Percentiles rank a stretch among this genome's conserved stretches.
Conservation (phyloP, 2,888 invertebrate species). For the Microctonus hyperodae region DNA sequence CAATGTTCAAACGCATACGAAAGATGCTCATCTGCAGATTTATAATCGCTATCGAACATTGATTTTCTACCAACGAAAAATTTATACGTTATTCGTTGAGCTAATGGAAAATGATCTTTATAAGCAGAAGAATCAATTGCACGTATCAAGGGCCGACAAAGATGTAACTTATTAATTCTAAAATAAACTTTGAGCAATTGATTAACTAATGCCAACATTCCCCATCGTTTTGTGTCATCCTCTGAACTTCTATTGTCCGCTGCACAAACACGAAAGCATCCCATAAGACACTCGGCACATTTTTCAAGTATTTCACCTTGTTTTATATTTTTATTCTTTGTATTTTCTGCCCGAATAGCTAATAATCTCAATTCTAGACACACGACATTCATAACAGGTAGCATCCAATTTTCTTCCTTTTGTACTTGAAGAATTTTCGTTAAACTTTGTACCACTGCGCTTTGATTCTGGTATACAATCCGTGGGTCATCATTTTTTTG, state of each 20-base stretch:
- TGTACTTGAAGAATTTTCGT: slow-evolving; percentile 84
- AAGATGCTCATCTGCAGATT: slow-evolving; percentile 89
- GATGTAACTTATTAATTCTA: slow-evolving; percentile 86
- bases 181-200: slow-evolving; percentile 98
- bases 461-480: slow-evolving; percentile 80
- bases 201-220: slow-evolving; percentile 95
- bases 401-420: slow-evolving; percentile 96
- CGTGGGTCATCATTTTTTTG: slow-evolving; percentile 64
- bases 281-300: slow-evolving; percentile 91
- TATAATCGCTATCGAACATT: slow-evolving; percentile 98
- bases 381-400: slow-evolving; percentile 91
- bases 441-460: slow-evolving; percentile 77
- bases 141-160: slow-evolving; percentile 93
- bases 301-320: slow-evolving; percentile 84
- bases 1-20: slow-evolving; percentile 94
- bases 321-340: slow-evolving; percentile 64
- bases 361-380: slow-evolving; percentile 89
- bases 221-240: slow-evolving; percentile 92
- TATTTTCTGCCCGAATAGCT: slow-evolving; percentile 79
- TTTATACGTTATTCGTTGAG: slow-evolving; percentile 95
- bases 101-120: slow-evolving; percentile 87
- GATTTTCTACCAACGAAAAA: slow-evolving; percentile 97
- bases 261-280: slow-evolving; percentile 93
- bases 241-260: slow-evolving; percentile 92
- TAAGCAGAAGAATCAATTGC: slow-evolving; percentile 94